phyloP scores from a whole-genome alignment of 2,113 vertebrate species.

The Rynchops niger region DNA sequence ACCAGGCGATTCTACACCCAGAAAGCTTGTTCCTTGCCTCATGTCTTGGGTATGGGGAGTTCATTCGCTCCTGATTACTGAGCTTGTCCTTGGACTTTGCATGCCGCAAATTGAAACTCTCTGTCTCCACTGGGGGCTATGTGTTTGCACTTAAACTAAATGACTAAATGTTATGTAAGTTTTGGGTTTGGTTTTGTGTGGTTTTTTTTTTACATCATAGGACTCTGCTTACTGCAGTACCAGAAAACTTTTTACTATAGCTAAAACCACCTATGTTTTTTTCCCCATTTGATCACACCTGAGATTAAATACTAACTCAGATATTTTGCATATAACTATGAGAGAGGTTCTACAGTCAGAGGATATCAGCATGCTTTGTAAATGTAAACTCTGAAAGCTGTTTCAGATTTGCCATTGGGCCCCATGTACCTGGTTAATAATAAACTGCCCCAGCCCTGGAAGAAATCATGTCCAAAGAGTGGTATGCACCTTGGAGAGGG shows the following conservation, averaged over 20 bases:
- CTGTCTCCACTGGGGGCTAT: neutral
- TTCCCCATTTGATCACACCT: neutral
- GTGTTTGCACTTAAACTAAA: neutral
- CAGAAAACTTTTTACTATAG: neutral
- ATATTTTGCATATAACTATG: neutral
- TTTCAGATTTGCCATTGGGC: neutral
- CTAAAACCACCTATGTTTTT: neutral
- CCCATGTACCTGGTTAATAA: neutral
- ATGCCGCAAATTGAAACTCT: neutral
- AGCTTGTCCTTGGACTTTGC: neutral
- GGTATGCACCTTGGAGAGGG: neutral
- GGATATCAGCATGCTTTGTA: neutral
- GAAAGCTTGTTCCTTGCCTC: neutral
- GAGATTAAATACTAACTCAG: neutral
- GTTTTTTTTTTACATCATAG: neutral
- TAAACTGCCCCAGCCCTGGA: neutral
- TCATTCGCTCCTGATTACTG: neutral
- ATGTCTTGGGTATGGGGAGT: neutral
- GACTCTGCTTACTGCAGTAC: neutral
- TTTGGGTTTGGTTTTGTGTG: no score
- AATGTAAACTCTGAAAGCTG: neutral
- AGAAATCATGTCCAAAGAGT: neutral
- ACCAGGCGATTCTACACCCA: accelerated
- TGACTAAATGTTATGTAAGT: neutral
- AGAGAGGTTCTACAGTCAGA: neutral